A percentile compares a stretch with the other conserved stretches of the same genome.
These are phyloP conservation scores for Acipenser oxyrinchus DNA, from an alignment of 2,797 vertebrate genomes.

Conservation along the genomic window DNA sequence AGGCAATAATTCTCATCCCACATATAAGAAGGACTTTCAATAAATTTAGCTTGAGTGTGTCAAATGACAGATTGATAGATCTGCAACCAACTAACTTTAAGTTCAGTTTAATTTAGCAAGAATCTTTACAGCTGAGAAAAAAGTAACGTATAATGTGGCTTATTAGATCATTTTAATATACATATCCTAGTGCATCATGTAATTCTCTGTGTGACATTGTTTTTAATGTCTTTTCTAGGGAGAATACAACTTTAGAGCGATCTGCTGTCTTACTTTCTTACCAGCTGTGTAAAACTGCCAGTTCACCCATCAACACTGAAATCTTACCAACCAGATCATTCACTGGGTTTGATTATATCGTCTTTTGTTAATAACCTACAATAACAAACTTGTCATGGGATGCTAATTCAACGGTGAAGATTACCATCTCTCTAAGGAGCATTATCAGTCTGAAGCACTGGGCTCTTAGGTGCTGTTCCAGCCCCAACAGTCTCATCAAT, in stretches of 20 bases:
- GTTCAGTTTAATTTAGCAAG: not conserved
- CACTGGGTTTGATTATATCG: not conserved
- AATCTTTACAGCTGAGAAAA: not conserved
- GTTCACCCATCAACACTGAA: conserved; percentile 5
- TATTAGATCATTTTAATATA: not conserved
- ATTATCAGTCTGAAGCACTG: too few species aligned
- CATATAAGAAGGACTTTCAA: too few species aligned
- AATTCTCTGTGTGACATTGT: not conserved
- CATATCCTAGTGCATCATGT: not conserved
- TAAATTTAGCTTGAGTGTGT: too few species aligned
- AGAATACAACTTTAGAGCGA: not conserved
- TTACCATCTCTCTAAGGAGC: too few species aligned
- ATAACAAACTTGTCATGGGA: too few species aligned
- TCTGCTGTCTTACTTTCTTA: conserved; percentile 6
- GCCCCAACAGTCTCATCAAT: too few species aligned
- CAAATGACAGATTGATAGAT: too few species aligned
- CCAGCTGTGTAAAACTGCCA: conserved; percentile 23
- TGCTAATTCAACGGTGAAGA: too few species aligned
- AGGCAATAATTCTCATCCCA: too few species aligned
- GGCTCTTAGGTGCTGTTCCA: too few species aligned
- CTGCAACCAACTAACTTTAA: too few species aligned
- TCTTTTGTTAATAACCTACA: too few species aligned
- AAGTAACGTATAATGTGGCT: not conserved
- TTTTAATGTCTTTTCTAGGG: conserved; percentile 9
- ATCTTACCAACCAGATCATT: conserved; percentile 2